phyloP scores from a whole-genome alignment of 2,888 invertebrate genomes.

The Ametastegia equiseti region DNA sequence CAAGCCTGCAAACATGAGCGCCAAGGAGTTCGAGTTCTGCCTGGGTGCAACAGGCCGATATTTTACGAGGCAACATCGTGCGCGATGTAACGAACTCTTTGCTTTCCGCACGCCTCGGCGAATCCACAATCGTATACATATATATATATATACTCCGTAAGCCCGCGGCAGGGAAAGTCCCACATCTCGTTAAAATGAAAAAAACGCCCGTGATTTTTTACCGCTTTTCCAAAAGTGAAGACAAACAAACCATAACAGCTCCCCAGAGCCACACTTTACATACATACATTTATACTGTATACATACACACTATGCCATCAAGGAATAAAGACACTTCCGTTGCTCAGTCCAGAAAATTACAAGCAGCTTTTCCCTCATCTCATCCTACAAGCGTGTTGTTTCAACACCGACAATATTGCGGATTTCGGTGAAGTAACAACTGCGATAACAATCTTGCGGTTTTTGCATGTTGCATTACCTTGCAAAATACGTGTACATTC shows the following conservation, averaged over 20 bases:
- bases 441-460: no score
- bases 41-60: background rate
- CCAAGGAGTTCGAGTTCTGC: background rate
- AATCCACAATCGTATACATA: background rate
- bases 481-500: no score
- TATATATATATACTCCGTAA: no score
- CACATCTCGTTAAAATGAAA: background rate
- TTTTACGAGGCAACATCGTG: background rate
- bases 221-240: background rate
- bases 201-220: background rate
- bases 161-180: background rate
- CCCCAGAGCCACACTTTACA: background rate
- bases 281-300: no score
- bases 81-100: background rate
- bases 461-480: no score
- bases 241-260: background rate
- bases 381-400: no score
- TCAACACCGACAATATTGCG: no score
- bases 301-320: background rate
- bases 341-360: no score
- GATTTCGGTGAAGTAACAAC: no score
- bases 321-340: background rate
- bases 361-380: no score
- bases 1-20: background rate
- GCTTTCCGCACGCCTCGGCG: background rate